Evolutionary conservation across 2,113 vertebrate genomes (phyloP), one percentile per base, ranked within the genome.

Genomic region (Meleagris gallopavo): DNA sequence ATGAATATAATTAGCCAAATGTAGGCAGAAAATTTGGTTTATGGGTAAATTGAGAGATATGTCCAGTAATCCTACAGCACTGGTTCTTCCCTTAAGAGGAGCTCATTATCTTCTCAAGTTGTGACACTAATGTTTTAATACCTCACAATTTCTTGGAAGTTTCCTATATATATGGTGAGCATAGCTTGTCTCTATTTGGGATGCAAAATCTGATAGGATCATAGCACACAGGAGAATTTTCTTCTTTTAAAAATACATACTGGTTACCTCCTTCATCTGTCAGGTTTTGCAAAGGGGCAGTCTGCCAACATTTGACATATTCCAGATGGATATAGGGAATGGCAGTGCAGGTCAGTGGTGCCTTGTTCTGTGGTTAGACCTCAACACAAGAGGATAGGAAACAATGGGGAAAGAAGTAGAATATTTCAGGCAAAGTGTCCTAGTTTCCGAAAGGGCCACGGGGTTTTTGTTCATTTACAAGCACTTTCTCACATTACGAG

Each of bases 401-500:
- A 96, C 79, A 95, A 97, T 83, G 69, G 54, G 69, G 30, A 0
- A 8, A 62, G 92, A 79, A 60, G 52, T 17, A 78, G 93, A 91
- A 75, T 86, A 86, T 91, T 96, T 94, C 52, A 92, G 73, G 79
- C 30, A 38, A 94, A 94, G 79, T 48, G 48, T 92, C 84, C 82
- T 34, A 61, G 27, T 82, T 95, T 94, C 11, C 0, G 89, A 94
- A 94, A 96, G 65, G 64, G 46, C 90, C 71, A 80, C 0, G 0
- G 83, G 65, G 78, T 90, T 92, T 96, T 86, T 81, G 54, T 89
- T 84, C 80, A 58, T 95, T 96, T 95, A 94, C 66, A 83, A 94
- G 86, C 95, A 91, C 96, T 94, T 96, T 97, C 93, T 97, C 94
- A 88, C 85, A 57, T 96, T 97, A 92, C 75, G 1, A 94, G 52